Percentiles rank a stretch among this genome's conserved stretches.
Evolutionary conservation across 2,888 invertebrate species (phyloP).

Genomic region (Drosophila crucigera): DNA sequence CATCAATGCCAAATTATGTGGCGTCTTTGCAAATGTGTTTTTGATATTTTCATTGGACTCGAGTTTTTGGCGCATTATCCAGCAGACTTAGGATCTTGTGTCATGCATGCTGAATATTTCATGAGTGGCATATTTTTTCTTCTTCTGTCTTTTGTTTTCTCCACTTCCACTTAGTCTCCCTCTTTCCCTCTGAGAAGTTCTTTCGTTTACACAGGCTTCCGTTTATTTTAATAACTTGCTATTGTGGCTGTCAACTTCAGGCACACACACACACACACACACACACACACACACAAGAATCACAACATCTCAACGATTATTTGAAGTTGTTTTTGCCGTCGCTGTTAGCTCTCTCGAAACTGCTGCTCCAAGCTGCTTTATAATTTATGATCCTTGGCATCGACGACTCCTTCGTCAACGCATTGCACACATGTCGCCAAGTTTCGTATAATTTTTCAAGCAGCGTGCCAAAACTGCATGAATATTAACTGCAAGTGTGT

Average conservation of each 20-base stretch:
- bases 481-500: constrained; percentile 78
- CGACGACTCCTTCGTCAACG: constrained; percentile 58
- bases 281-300: constrained; percentile 42
- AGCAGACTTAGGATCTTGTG: constrained; percentile 48
- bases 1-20: constrained; percentile 59
- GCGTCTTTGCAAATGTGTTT: constrained; percentile 63
- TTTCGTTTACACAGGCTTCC: constrained; percentile 47
- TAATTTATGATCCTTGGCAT: constrained; percentile 77
- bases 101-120: constrained; percentile 69
- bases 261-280: constrained; percentile 35
- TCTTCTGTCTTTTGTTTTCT: constrained; percentile 3
- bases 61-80: constrained; percentile 55
- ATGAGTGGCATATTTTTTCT: constrained; percentile 62
- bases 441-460: constrained; percentile 68
- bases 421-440: constrained; percentile 64
- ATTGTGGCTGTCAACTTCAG: constrained; percentile 69
- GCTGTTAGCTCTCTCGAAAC: neutral
- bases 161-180: neutral
- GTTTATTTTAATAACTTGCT: constrained; percentile 73
- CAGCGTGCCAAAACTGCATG: constrained; percentile 71
- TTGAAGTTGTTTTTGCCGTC: constrained; percentile 24
- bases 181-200: neutral
- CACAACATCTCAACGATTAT: constrained; percentile 56
- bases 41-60: constrained; percentile 67
- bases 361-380: constrained; percentile 69